Evolutionary conservation across 2,888 invertebrate species (phyloP).

Genomic region (Stomorhina lunata): DNA sequence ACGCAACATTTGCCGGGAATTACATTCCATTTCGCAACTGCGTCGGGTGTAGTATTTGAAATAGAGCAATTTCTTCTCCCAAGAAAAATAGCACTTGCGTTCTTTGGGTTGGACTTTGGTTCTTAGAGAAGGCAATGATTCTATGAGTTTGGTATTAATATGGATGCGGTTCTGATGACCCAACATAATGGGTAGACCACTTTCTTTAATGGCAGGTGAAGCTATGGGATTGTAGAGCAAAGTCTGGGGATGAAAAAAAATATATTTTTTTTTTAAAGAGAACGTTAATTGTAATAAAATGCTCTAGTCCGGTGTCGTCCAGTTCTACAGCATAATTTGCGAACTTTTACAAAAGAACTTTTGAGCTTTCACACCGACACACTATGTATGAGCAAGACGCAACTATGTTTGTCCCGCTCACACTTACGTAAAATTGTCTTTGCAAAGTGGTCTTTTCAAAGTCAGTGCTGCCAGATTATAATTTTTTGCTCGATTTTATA

Average conservation of each 20-base stretch:
- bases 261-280: too few relatives aligned
- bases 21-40: constrained; percentile 83
- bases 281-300: too few relatives aligned
- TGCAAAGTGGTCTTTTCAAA: not conserved
- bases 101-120: constrained; percentile 84
- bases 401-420: too few relatives aligned
- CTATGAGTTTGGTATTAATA: constrained; percentile 84
- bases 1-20: constrained; percentile 69
- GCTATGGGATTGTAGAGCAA: constrained; percentile 87
- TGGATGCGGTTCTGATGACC: constrained; percentile 86
- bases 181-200: constrained; percentile 85
- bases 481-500: too few relatives aligned
- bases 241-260: too few relatives aligned
- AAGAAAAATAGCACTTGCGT: constrained; percentile 86
- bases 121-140: constrained; percentile 83
- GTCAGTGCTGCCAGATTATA: not conserved
- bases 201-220: constrained; percentile 87
- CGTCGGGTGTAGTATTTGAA: constrained; percentile 79
- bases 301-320: too few relatives aligned
- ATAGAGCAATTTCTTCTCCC: constrained; percentile 85
- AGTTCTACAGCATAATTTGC: too few relatives aligned
- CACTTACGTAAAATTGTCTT: not conserved
- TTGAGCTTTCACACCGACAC: too few relatives aligned
- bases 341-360: too few relatives aligned
- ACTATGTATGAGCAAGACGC: too few relatives aligned